phyloP scores from a whole-genome alignment of 1,140 invertebrate genomes.

The Acromyrmex heyeri region DNA sequence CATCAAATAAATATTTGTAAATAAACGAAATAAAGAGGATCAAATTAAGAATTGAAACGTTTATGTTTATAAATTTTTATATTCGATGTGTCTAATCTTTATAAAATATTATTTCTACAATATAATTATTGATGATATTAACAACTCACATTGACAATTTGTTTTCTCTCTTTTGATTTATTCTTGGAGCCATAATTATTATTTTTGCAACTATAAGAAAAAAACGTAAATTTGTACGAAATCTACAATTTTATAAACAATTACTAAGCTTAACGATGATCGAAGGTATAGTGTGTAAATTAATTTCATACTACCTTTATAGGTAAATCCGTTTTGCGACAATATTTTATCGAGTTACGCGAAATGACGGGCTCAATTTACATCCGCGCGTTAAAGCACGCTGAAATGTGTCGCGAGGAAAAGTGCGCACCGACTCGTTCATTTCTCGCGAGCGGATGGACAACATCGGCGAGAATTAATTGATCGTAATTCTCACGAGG shows the following conservation, averaged over 20 bases:
- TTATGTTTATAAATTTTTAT: too few species aligned
- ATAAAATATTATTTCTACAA: too few species aligned
- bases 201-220: neutral
- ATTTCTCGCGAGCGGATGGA: conserved; percentile 61
- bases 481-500: conserved; percentile 77
- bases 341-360: conserved; percentile 13
- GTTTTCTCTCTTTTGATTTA: too few species aligned
- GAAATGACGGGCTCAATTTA: conserved; percentile 33
- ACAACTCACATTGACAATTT: too few species aligned
- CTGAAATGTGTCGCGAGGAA: conserved; percentile 28
- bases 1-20: too few species aligned
- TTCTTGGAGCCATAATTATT: too few species aligned
- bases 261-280: neutral
- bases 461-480: conserved; percentile 79
- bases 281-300: neutral
- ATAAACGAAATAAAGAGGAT: too few species aligned
- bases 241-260: neutral
- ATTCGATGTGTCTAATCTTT: too few species aligned
- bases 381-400: neutral
- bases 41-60: too few species aligned
- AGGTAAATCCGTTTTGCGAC: neutral
- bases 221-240: neutral
- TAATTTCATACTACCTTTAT: neutral
- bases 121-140: too few species aligned
- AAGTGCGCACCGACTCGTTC: conserved; percentile 23